Evolutionary conservation across 2,888 invertebrate species (phyloP).

Genomic region (Belgica antarctica): DNA sequence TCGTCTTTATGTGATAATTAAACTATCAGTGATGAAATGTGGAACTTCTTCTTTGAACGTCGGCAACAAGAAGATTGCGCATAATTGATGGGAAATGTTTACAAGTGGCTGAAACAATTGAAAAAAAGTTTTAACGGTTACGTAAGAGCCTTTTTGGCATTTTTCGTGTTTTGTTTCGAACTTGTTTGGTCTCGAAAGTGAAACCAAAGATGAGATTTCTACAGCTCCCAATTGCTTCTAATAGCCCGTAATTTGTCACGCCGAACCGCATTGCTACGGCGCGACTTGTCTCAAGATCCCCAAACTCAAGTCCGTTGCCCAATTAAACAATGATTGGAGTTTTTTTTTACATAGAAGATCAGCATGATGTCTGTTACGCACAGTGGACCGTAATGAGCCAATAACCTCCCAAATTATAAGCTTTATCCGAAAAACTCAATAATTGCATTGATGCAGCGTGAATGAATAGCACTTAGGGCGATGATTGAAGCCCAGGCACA

Average conservation of each 20-base stretch:
- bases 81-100: not conserved
- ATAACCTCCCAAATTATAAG: slow-evolving; percentile 25
- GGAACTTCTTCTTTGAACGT: not conserved
- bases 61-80: not conserved
- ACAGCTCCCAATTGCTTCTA: not conserved
- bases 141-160: not conserved
- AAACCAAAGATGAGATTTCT: no score
- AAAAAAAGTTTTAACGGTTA: not conserved
- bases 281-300: not conserved
- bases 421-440: slow-evolving; percentile 18
- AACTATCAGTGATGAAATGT: slow-evolving; percentile 13
- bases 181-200: no score
- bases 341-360: not conserved
- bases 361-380: no score
- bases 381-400: not conserved
- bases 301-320: not conserved
- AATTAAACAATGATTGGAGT: not conserved
- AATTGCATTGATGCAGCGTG: slow-evolving; percentile 20
- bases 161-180: not conserved
- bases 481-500: not conserved
- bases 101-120: no score
- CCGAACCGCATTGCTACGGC: not conserved
- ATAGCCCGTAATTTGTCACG: not conserved
- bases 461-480: slow-evolving; percentile 26
- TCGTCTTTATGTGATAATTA: slow-evolving; percentile 10